These are phyloP conservation scores for Macrotrachela quadricornifera DNA, from an alignment of 1,140 invertebrate species.

Conservation along the genomic window DNA sequence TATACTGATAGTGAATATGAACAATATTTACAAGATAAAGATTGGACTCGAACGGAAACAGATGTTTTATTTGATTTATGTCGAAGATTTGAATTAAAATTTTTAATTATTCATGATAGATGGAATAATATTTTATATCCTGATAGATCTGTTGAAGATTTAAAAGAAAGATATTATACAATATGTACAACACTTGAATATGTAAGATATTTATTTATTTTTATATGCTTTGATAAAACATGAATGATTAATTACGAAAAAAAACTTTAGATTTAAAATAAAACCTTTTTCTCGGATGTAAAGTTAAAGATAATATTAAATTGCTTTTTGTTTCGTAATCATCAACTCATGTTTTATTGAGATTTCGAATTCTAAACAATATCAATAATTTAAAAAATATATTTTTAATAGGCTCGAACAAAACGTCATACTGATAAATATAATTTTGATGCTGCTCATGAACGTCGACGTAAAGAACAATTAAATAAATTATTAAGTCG, in stretches of 20 bases:
- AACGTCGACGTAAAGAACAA: slow-evolving; percentile 75
- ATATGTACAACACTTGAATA: slow-evolving; percentile 37
- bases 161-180: slow-evolving; percentile 65
- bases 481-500: slow-evolving; percentile 71
- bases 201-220: too few relatives aligned
- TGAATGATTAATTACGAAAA: too few relatives aligned
- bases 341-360: too few relatives aligned
- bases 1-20: slow-evolving; percentile 81
- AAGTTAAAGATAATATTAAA: too few relatives aligned
- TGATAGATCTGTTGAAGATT: slow-evolving; percentile 62
- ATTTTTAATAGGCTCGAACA: slow-evolving; percentile 34
- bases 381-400: too few relatives aligned
- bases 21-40: slow-evolving; percentile 52
- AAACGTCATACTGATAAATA: slow-evolving; percentile 49
- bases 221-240: too few relatives aligned
- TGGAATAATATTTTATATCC: slow-evolving; percentile 49
- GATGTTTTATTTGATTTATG: slow-evolving; percentile 83
- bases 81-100: slow-evolving; percentile 43
- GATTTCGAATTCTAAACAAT: too few relatives aligned
- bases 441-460: slow-evolving; percentile 80
- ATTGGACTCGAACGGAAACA: slow-evolving; percentile 74
- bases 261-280: too few relatives aligned
- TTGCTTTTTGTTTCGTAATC: too few relatives aligned
- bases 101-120: slow-evolving; percentile 64
- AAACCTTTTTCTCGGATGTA: too few relatives aligned